Evolutionary conservation across 2,888 invertebrate species (phyloP), one percentile per base, ranked within the genome.

Genomic region (Lithophane ornitopus): DNA sequence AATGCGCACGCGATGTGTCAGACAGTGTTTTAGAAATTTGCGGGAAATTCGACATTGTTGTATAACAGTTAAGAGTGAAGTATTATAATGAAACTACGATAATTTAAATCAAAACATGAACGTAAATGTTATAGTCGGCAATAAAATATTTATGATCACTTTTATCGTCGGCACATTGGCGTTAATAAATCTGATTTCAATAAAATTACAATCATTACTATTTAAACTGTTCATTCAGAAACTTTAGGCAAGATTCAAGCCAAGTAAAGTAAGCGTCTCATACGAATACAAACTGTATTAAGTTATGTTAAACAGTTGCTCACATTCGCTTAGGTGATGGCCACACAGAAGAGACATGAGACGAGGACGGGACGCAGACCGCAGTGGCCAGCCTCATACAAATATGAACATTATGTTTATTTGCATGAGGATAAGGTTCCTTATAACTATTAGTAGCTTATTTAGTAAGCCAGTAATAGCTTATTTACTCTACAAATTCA

Each of bases 1-100:
- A 72, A 69, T 71, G 73, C 74, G 76, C 88, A 88, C 71, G 85
- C 81, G 78, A 80, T 74, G 28, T 56, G 41, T 34, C 49, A 63
- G 22, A 49, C 58, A 76, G 26, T 61, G 26, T 61, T 76, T 67
- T 65, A 81, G 68, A 87, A 75, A 81, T 75, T 75, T 76, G 28
- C 52, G 65, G 70, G 61, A 65, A 68, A 61, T 72, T 74, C n/a
- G n/a, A 41, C 4, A 22, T 26, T 62, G 39, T 76, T 75, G 69
- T 78, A 39, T 78, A 62, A 76, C 44, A 67, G 56, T 41, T 74
- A 76, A 74, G 58, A 69, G 41, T 44, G 34, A 66, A 78, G 39
- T 79, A 41, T 79, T 46, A 28, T 49, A 22, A 49, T 28, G 22
- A 26, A 54, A 72, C 41, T 54, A 39, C 61, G 8, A n/a, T 44